Base-by-base conservation (phyloP, 1,140 invertebrate genomes). In the Anoplolepis gracilipes region DNA sequence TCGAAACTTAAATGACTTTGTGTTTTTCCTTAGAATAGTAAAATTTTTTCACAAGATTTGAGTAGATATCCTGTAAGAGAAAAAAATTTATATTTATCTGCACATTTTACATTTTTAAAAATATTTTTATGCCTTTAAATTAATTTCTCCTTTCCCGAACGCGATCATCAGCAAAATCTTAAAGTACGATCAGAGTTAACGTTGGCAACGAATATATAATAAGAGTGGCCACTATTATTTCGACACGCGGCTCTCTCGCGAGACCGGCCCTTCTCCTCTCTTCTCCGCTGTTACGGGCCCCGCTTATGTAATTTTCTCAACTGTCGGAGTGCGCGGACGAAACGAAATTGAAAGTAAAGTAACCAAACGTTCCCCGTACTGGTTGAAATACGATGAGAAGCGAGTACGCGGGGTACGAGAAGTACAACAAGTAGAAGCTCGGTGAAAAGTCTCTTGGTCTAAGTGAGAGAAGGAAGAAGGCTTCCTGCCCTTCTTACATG, bases 281-380 rank as follows among this genome's bases (percentile, higher is more conserved):
- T 61, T 61, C 84, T 49, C 65, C 88, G 70, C 57, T 39, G 39
- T 6, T 49, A 53, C 75, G 55, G 69, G 53, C 72, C 84, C 59
- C n/a, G 79, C 84, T 92, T 92, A 92, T 88, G 90, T 92, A 92
- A 92, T 88, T 78, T 76, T 70, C 39, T 72, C 84, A 77, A 78
- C 70, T 76, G 90, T 87, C 88, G 85, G 76, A 88, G 86, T 90
- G 88, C 90, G 89, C 85, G 91, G 87, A 92, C 93, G 87, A 94
- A 94, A 94, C 91, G 92, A 94, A 94, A 94, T 94, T 92, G 94
- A 94, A 94, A 94, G 93, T 93, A 94, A 94, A 94, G 93, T 92
- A 93, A 92, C 89, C 92, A 92, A 93, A 93, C 92, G 91, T 91
- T 92, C 89, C 92, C 91, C 39, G 88, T 64, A 85, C 65, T 78